phyloP scores from a whole-genome alignment of 2,113 vertebrate species.

The Zingel zingel region DNA sequence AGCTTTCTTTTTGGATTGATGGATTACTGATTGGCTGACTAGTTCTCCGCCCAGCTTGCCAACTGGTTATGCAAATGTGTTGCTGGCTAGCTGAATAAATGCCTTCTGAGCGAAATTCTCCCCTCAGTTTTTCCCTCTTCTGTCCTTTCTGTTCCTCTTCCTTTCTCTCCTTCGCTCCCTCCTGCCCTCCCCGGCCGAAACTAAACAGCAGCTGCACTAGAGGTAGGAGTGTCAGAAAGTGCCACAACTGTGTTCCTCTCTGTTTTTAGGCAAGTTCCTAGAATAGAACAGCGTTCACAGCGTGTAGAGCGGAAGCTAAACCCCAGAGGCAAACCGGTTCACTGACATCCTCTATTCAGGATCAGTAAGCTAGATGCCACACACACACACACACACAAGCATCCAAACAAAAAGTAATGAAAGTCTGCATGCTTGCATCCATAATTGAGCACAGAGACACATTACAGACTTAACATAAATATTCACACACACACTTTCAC shows the following conservation, averaged over 20 bases:
- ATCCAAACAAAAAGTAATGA: constrained; percentile 44
- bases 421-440: constrained; percentile 11
- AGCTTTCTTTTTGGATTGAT: constrained; percentile 44
- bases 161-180: constrained; percentile 22
- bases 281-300: constrained; percentile 74
- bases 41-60: constrained; percentile 34
- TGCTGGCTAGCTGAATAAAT: constrained; percentile 38
- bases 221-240: constrained; percentile 74
- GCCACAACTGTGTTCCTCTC: constrained; percentile 65
- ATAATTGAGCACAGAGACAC: constrained; percentile 38
- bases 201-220: constrained; percentile 65
- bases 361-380: constrained; percentile 38
- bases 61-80: constrained; percentile 50
- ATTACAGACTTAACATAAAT: constrained; percentile 42
- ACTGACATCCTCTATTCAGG: constrained; percentile 66
- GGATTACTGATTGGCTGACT: constrained; percentile 32
- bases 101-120: constrained; percentile 27
- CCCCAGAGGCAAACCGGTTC: constrained; percentile 66
- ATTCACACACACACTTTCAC: constrained; percentile 28
- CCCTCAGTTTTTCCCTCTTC: constrained; percentile 35
- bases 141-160: constrained; percentile 24
- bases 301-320: constrained; percentile 62
- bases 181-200: constrained; percentile 35
- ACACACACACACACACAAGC: constrained; percentile 17
- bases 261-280: constrained; percentile 75